phyloP scores from a whole-genome alignment of 2,888 invertebrate genomes.

The Lottia gigantea region DNA sequence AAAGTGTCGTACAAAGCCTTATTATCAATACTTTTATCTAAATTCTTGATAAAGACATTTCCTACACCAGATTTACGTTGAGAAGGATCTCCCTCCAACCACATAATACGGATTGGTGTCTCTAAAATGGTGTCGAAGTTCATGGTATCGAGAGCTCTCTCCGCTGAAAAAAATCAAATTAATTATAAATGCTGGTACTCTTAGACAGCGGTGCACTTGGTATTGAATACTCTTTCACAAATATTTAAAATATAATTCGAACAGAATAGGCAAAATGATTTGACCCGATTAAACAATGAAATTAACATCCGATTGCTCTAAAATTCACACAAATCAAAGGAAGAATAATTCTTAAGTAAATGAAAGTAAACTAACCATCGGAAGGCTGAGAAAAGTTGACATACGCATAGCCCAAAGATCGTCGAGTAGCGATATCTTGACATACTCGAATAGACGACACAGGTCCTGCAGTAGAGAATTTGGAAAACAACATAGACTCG shows the following conservation, averaged over 20 bases:
- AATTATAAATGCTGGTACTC: no score
- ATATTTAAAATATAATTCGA: no score
- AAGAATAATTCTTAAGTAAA: no score
- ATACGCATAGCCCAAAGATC: slow-evolving; percentile 99
- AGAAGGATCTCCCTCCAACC: slow-evolving; percentile 99
- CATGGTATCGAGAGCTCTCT: slow-evolving; percentile 99
- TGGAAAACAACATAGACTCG: slow-evolving; percentile 98
- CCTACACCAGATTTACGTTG: slow-evolving; percentile 98
- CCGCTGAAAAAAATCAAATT: slow-evolving; percentile 78
- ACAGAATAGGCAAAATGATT: no score
- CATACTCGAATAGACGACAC: slow-evolving; percentile 99
- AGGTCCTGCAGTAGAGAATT: slow-evolving; percentile 98
- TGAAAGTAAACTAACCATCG: slow-evolving; percentile 82
- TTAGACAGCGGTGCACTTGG: no score
- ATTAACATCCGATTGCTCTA: no score
- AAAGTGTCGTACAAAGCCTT: slow-evolving; percentile 99
- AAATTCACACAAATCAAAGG: no score
- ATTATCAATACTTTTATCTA: slow-evolving; percentile 97
- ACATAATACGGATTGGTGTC: slow-evolving; percentile 99
- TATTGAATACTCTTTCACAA: no score
- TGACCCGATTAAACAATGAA: no score
- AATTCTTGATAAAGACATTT: slow-evolving; percentile 99
- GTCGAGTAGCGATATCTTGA: slow-evolving; percentile 95
- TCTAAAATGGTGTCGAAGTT: slow-evolving; percentile 98
- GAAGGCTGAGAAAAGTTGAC: slow-evolving; percentile 99